Base-by-base conservation (phyloP, 2,888 invertebrate species). In the Diadromus collaris region DNA sequence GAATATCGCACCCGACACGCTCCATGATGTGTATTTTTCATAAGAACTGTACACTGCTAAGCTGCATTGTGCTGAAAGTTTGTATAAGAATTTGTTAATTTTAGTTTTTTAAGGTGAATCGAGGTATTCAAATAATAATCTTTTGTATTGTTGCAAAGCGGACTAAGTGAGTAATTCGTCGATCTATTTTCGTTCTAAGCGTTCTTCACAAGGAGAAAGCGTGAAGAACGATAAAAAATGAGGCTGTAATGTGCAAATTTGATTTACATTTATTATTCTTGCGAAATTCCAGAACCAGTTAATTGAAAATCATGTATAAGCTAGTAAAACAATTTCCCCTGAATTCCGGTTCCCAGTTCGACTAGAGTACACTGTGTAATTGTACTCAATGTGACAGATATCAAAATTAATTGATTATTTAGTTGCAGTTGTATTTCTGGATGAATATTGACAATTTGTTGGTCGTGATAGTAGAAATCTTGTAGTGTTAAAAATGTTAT, bases 21-120 rank as follows among this genome's bases (percentile, higher is more conserved):
- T 54, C 61, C 56, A 64, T 83, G 79, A 9, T 84, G 84, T 24
- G n/a, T n/a, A n/a, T 21, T 83, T 2, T 60, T 46, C 32, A 80
- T 86, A 44, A 82, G 87, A 80, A 61, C 70, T 87, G n/a, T 16
- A 71, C 71, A 54, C 54, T 58, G 41, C 69, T 69, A 78, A 87
- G 83, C 85, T 86, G 84, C 9, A 79, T 56, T 48, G 32, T 27
- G 2, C 27, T 58, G 27, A 56, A 56, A 56, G 56, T 65, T 56
- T 32, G 21, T 10, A 54, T 24, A 64, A 54, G 10, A 7, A 32
- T 44, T n/a, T 13, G 46, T 51, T 21, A 41, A n/a, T 16, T 2
- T 2, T 65, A 46, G 29, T 32, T 63, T 73, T 24, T 58, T 69
- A 38, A 4, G n/a, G n/a, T 56, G n/a, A 29, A 56, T 56, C 29